Percentiles rank a stretch among this genome's conserved stretches.
These are phyloP conservation scores for Leguminivora glycinivorella DNA, from an alignment of 1,140 invertebrate species.

Conservation along the genomic window DNA sequence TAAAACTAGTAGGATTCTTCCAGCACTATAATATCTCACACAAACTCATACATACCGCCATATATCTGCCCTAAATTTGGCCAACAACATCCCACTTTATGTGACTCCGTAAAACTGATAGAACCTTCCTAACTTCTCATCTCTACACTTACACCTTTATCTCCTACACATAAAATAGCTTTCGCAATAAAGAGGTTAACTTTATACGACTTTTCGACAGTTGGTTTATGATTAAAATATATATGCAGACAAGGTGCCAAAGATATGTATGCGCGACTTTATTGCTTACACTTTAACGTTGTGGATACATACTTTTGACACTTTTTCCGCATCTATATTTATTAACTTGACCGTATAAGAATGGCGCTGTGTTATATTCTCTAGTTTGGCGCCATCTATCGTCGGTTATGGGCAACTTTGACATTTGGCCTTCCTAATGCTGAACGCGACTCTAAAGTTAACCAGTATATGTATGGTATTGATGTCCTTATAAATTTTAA, in stretches of 20 bases:
- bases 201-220: slow-evolving; percentile 17
- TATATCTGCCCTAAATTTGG: neutral
- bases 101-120: neutral
- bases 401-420: slow-evolving; percentile 59
- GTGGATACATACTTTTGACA: too few species aligned
- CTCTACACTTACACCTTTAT: neutral
- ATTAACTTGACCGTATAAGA: too few species aligned
- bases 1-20: neutral
- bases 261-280: too few species aligned
- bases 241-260: too few species aligned
- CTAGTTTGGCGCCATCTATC: slow-evolving; percentile 69
- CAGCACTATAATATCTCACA: neutral
- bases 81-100: neutral
- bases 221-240: too few species aligned
- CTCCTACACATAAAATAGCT: neutral
- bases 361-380: slow-evolving; percentile 44
- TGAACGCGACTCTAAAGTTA: slow-evolving; percentile 28
- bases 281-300: too few species aligned
- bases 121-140: neutral
- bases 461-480: neutral
- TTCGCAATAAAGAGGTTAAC: neutral
- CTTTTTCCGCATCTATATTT: too few species aligned
- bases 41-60: neutral
- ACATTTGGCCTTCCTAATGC: slow-evolving; percentile 50
- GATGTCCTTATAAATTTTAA: neutral